phyloP scores from a whole-genome alignment of 2,888 invertebrate species.

The Tanypteryx hageni region DNA sequence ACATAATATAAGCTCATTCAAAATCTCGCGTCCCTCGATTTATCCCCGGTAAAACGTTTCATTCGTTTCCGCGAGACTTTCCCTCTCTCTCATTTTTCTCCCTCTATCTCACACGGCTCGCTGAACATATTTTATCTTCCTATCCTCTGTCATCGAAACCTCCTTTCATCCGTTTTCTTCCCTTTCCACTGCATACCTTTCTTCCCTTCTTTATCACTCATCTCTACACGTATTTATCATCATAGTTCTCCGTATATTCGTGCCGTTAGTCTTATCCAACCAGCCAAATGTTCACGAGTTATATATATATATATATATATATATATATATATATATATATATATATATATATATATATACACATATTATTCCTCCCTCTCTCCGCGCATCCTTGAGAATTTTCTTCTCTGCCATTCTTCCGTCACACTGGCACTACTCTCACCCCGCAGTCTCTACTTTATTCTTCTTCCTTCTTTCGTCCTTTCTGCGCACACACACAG shows the following conservation, averaged over 20 bases:
- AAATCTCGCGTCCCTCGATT: constrained; percentile 1
- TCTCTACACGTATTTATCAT: not conserved
- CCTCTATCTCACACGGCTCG: constrained; percentile 3
- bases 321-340: no score
- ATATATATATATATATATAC: no score
- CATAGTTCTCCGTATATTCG: not conserved
- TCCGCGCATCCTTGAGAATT: no score
- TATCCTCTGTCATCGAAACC: not conserved
- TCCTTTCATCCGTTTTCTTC: not conserved
- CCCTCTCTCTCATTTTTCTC: not conserved
- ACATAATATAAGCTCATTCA: constrained; percentile 28
- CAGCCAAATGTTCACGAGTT: no score
- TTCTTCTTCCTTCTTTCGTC: not conserved
- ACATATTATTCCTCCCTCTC: no score
- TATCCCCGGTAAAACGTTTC: not conserved
- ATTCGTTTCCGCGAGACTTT: not conserved
- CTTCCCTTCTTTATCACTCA: not conserved
- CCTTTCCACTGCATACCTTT: not conserved
- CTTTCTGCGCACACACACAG: not conserved
- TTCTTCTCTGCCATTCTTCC: no score
- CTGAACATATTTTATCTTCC: not conserved
- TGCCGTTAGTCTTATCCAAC: no score
- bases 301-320: no score
- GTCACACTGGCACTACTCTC: no score
- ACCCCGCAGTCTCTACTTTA: no score